Evolutionary conservation across 2,797 vertebrate species (phyloP).

Genomic region (Pseudocheirus occidentalis): DNA sequence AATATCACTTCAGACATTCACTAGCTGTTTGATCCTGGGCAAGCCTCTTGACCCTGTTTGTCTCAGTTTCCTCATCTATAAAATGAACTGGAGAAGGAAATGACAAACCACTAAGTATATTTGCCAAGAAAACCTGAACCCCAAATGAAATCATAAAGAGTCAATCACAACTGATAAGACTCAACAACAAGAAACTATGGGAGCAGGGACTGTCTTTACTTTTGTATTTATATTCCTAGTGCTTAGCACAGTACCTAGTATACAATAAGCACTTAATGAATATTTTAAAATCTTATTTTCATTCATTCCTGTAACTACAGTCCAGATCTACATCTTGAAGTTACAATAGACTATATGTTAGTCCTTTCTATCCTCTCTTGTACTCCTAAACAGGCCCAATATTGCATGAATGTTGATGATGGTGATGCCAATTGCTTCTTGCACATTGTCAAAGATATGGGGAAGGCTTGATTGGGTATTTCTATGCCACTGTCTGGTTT

Average conservation of each 20-base stretch:
- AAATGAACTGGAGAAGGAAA: too few species aligned
- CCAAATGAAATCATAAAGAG: background rate
- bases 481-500: slow-evolving; percentile 44
- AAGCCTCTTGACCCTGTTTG: too few species aligned
- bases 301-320: background rate
- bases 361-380: background rate
- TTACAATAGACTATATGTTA: background rate
- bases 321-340: background rate
- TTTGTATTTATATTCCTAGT: background rate
- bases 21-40: too few species aligned
- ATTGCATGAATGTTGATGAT: slow-evolving; percentile 9
- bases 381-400: background rate
- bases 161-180: background rate
- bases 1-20: too few species aligned
- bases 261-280: background rate
- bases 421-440: slow-evolving; percentile 30
- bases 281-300: background rate
- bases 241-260: background rate
- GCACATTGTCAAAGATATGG: slow-evolving; percentile 15
- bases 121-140: background rate
- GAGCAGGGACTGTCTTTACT: background rate
- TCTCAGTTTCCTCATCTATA: too few species aligned
- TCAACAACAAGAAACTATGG: background rate
- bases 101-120: too few species aligned
- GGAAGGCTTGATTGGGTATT: background rate